phyloP scores from a whole-genome alignment of 2,888 invertebrate species.

The Nephrotoma flavescens region DNA sequence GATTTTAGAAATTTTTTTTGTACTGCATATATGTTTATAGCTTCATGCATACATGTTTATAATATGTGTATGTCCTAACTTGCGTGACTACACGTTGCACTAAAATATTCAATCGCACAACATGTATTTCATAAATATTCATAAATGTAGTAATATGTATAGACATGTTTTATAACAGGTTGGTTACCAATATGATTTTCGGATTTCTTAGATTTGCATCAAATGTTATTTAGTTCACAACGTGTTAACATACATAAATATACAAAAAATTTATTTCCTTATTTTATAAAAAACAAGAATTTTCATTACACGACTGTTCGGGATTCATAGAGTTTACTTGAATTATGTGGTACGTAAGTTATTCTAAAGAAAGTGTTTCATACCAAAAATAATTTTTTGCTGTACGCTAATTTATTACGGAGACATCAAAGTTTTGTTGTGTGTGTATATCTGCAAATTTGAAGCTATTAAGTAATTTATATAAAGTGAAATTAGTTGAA shows the following conservation, averaged over 20 bases:
- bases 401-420: background rate
- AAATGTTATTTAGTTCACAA: background rate
- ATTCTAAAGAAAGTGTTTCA: background rate
- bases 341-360: background rate
- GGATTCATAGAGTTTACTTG: too few relatives aligned
- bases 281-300: too few relatives aligned
- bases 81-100: background rate
- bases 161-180: background rate
- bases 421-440: background rate
- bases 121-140: background rate
- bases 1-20: background rate
- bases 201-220: background rate
- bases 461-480: background rate
- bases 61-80: background rate
- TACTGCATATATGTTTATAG: background rate
- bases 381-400: background rate
- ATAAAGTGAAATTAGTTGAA: background rate
- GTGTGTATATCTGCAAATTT: background rate
- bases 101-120: background rate
- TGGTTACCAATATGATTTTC: background rate
- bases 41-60: too few relatives aligned
- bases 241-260: background rate
- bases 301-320: too few relatives aligned
- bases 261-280: too few relatives aligned
- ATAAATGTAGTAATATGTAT: background rate